phyloP scores from a whole-genome alignment of 2,888 invertebrate genomes.

The Acrobasis repandana region DNA sequence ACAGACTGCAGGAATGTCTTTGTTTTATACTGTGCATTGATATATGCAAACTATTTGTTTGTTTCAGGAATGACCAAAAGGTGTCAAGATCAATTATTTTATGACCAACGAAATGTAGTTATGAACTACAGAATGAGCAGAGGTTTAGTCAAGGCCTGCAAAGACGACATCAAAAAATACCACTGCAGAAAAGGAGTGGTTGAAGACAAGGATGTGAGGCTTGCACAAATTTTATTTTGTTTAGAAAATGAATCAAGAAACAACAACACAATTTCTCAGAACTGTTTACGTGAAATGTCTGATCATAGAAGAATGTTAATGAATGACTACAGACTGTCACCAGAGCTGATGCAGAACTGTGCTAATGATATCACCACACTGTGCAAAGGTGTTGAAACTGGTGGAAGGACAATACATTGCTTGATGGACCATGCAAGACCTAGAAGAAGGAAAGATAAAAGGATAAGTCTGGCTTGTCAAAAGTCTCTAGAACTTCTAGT shows the following conservation, averaged over 20 bases:
- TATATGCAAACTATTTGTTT: constrained; percentile 10
- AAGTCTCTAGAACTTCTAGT: constrained; percentile 91
- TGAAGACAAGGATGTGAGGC: constrained; percentile 90
- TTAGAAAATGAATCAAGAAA: constrained; percentile 90
- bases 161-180: constrained; percentile 93
- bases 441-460: constrained; percentile 84
- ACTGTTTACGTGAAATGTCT: constrained; percentile 94
- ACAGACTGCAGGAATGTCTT: no score
- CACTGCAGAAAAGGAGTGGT: constrained; percentile 92
- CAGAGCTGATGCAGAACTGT: constrained; percentile 95
- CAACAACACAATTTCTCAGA: constrained; percentile 88
- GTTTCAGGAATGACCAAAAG: constrained; percentile 79
- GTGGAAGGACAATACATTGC: constrained; percentile 97
- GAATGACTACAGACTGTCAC: constrained; percentile 96
- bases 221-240: constrained; percentile 96
- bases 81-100: constrained; percentile 92
- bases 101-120: constrained; percentile 93
- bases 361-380: constrained; percentile 90
- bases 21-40: no score
- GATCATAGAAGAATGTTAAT: constrained; percentile 95
- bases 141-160: constrained; percentile 94
- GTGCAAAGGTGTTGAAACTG: constrained; percentile 89
- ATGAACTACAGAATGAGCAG: constrained; percentile 95
- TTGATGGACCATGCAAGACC: constrained; percentile 93
- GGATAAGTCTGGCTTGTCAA: constrained; percentile 88